Conservation (phyloP, 1,140 invertebrate genomes). For the Drosophila oshimai region DNA sequence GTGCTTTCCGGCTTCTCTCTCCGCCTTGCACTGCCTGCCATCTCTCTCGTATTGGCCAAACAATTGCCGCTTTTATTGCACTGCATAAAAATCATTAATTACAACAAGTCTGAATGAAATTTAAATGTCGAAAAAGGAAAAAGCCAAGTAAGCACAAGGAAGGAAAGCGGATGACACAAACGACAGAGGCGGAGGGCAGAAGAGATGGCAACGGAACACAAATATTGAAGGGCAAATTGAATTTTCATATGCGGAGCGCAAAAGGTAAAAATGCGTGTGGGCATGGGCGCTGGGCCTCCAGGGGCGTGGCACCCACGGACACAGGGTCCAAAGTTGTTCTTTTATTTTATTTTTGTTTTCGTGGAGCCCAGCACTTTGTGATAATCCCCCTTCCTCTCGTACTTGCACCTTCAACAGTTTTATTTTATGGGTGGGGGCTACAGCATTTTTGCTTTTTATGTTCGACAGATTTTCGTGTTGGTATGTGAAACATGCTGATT, state of each 20-base stretch:
- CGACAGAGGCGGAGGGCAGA: neutral
- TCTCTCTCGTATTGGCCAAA: neutral
- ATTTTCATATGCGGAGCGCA: slow-evolving; percentile 67
- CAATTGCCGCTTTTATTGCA: slow-evolving; percentile 64
- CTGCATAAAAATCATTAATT: slow-evolving; percentile 78
- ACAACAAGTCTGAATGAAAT: slow-evolving; percentile 75
- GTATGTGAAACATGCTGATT: slow-evolving; percentile 81
- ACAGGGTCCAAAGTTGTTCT: slow-evolving; percentile 14
- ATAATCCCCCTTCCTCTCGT: neutral
- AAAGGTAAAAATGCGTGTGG: slow-evolving; percentile 50
- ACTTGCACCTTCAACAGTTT: slow-evolving; percentile 54
- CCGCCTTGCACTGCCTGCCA: neutral
- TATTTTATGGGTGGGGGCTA: slow-evolving; percentile 56
- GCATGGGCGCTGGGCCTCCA: neutral
- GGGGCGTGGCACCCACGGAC: neutral
- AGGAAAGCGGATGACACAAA: slow-evolving; percentile 25
- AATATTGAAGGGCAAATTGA: slow-evolving; percentile 78
- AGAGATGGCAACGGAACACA: slow-evolving; percentile 24
- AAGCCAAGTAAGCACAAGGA: slow-evolving; percentile 38
- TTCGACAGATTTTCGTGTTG: slow-evolving; percentile 80
- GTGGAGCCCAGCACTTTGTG: slow-evolving; percentile 64
- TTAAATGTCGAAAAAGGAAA: slow-evolving; percentile 68
- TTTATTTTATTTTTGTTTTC: slow-evolving; percentile 38
- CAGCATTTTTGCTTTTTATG: slow-evolving; percentile 77
- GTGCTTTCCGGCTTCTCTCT: too few relatives aligned